Base-by-base conservation (phyloP, 1,140 invertebrate genomes). In the Lordiphosa stackelbergi region DNA sequence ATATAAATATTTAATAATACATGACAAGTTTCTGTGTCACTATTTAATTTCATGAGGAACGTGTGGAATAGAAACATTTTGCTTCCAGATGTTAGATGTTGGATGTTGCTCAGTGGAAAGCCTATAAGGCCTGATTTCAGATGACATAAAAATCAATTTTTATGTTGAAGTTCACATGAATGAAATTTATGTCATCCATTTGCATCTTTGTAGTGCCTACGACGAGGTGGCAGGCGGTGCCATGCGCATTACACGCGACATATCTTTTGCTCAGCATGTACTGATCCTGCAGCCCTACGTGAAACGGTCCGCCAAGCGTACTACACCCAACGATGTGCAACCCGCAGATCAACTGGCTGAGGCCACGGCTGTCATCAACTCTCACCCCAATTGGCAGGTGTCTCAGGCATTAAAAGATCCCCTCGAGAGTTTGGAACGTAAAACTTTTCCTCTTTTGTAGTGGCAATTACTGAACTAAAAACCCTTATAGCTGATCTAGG, bases 251-350 rank as follows among this genome's bases (percentile, higher is more conserved):
- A 75, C 66, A 10, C 71, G 81, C 9, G 68, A 81, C 34, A 53
- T 66, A 11, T 54, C 62, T 11, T 66, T 52, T n/a, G 61, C 73
- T 2, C 87, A 89, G 63, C 86, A 87, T 45, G 89, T 89, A 16
- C 88, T 93, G 16, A 87, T 95, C n/a, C 88, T 94, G 51, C 94
- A 95, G 71, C 94, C 94, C 0, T 93, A 92, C 73, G 88, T 95
- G 1, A 95, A 95, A 89, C 94, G 93, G 92, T 71, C 70, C 11
- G 35, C 92, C 90, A 88, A 91, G 89, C 65, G 91, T 88, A 62
- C 83, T 48, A 49, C 35, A 4, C 53, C 59, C 2, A 11, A 46
- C 5, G 36, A 88, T 87, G 65, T 59, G 90, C 91, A 12, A 89
- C 91, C 9, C 72, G 86, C 93, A 40, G 87, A 94, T 57, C 92